phyloP scores from a whole-genome alignment of 2,113 vertebrate species.

The Garra rufa region DNA sequence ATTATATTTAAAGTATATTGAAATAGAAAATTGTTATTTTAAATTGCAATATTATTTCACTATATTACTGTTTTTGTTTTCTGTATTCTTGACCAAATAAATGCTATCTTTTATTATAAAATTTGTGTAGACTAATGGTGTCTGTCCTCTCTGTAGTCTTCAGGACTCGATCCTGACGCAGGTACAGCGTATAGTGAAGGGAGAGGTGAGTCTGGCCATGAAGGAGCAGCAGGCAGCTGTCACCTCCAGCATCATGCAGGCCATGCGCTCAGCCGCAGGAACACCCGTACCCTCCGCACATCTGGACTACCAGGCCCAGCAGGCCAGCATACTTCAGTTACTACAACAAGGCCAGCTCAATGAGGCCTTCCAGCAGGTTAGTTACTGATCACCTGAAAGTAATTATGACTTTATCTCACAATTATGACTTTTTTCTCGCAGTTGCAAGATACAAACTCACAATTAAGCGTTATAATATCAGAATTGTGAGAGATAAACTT shows the following conservation, averaged over 20 bases:
- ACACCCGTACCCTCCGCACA: conserved; percentile 92
- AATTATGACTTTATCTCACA: no score
- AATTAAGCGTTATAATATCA: no score
- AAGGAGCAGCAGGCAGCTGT: conserved; percentile 96
- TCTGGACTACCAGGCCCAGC: conserved; percentile 94
- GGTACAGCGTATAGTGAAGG: conserved; percentile 94
- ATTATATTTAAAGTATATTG: no score
- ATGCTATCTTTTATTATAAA: neutral
- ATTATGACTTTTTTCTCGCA: no score
- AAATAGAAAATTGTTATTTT: no score
- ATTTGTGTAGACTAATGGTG: neutral
- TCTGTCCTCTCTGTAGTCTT: conserved; percentile 75
- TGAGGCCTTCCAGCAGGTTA: conserved; percentile 98
- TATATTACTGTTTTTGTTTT: no score
- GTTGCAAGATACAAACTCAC: no score
- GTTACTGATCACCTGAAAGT: no score
- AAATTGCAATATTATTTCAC: no score
- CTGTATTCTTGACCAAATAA: no score
- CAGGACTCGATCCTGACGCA: conserved; percentile 95
- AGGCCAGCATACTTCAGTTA: conserved; percentile 91
- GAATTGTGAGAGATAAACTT: no score
- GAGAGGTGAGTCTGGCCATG: conserved; percentile 93
- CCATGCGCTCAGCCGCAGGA: conserved; percentile 93
- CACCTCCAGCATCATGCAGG: conserved; percentile 98
- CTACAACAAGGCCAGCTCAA: conserved; percentile 98